Base-by-base conservation (phyloP, 2,888 invertebrate species). In the Drosophila macrothrix region DNA sequence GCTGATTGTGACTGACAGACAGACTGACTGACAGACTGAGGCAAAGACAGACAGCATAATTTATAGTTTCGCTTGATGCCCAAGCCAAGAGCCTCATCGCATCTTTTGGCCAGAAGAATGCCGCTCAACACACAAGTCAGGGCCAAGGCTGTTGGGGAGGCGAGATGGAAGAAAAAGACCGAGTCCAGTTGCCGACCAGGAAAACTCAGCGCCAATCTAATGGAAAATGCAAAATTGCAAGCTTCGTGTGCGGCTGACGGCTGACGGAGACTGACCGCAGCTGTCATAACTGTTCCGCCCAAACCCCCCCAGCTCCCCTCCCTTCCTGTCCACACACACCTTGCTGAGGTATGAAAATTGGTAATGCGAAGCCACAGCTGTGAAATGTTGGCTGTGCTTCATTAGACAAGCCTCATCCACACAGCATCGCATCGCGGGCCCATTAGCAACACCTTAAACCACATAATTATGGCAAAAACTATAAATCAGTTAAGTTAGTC, bases 371-470 rank as follows among this genome's bases (percentile, higher is more conserved):
- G 52, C 52, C 52, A 52, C 37, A 55, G 71, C 76, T 53, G 68
- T 69, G 75, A 73, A 56, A 78, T 72, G 67, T 54, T 58, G 67
- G 56, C 67, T 54, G 63, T 59, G 60, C 67, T 83, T 73, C 72
- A 78, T 83, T 72, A 59, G 77, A 56, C 67, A 39, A 67, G 69
- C 65, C 59, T 19, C 52, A 49, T 19, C 53, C 33, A 16, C 53
- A 43, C 54, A 54, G 53, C 41, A 29, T 61, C 28, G 52, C 41
- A 39, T 25, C 43, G 53, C 43, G 50, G 33, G 61, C 66, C 76
- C 67, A 84, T 84, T 87, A 79, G 88, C 80, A 80, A 84, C 84
- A 84, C 84, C 88, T 88, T 73, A 55, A 67, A 63, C 52, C 67
- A 67, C 65, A 67, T 80, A 78, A 85, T 81, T 83, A 79, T 81